Conservation (phyloP, 1,140 invertebrate species). For the Lepidurus apus region DNA sequence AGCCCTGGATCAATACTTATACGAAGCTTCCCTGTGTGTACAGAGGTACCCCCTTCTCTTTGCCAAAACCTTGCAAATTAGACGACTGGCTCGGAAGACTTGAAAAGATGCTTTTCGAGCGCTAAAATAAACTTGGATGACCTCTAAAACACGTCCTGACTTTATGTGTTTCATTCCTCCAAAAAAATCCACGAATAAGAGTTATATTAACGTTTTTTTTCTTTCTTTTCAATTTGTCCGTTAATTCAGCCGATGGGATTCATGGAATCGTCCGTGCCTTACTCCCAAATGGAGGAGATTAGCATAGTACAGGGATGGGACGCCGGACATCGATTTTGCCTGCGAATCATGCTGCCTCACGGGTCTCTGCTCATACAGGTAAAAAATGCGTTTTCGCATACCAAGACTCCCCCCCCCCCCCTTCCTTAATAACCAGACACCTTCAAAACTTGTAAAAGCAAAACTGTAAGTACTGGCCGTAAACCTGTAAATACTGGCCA, state of each 20-base stretch:
- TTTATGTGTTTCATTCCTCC: too few species aligned
- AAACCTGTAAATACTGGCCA: too few species aligned
- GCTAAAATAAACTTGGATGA: too few species aligned
- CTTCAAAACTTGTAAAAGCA: too few species aligned
- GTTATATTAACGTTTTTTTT: too few species aligned
- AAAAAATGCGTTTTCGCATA: neutral
- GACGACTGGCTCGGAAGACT: neutral
- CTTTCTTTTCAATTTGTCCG: conserved; percentile 34
- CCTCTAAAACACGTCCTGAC: too few species aligned
- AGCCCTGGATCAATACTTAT: neutral
- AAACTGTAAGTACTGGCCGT: too few species aligned
- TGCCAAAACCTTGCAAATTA: neutral
- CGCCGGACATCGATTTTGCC: conserved; percentile 70
- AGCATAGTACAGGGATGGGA: conserved; percentile 75
- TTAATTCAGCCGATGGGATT: conserved; percentile 63
- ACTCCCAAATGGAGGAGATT: conserved; percentile 70
- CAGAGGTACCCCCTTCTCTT: too few species aligned
- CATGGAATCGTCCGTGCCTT: conserved; percentile 63
- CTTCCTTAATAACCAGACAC: neutral
- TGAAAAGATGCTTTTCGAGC: too few species aligned
- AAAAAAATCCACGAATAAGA: too few species aligned
- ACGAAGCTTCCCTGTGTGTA: neutral
- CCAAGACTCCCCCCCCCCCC: neutral
- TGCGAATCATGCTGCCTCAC: conserved; percentile 68
- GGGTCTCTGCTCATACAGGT: conserved; percentile 70